Evolutionary conservation across 2,888 invertebrate species (phyloP).

Genomic region (Nipponacmea schrenckii): DNA sequence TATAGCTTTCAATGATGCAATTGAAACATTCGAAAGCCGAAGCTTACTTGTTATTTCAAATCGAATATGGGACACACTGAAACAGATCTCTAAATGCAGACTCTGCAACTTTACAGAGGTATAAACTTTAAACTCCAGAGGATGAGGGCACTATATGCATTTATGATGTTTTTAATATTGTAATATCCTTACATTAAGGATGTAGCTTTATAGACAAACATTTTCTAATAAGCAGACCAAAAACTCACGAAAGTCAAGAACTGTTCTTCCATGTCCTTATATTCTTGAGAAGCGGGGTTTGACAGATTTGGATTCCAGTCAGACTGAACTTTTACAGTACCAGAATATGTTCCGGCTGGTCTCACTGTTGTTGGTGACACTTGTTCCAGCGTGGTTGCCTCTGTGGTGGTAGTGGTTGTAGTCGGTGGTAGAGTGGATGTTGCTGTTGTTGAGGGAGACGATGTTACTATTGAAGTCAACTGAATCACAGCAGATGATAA

Average conservation of each 20-base stretch:
- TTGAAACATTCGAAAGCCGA: too few relatives aligned
- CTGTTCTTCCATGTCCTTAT: neutral
- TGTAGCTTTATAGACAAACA: too few relatives aligned
- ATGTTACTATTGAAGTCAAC: neutral
- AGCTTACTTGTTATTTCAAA: too few relatives aligned
- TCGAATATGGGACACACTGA: too few relatives aligned
- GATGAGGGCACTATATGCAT: too few relatives aligned
- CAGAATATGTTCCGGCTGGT: constrained; percentile 1
- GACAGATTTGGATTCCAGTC: constrained; percentile 10
- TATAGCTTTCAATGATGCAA: too few relatives aligned
- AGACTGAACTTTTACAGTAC: constrained; percentile 14
- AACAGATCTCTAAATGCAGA: too few relatives aligned
- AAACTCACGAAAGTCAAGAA: neutral
- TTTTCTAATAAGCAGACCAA: too few relatives aligned
- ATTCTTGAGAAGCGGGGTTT: neutral
- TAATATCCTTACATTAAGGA: too few relatives aligned
- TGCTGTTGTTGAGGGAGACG: neutral
- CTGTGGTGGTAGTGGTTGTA: constrained; percentile 5
- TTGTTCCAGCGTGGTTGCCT: neutral
- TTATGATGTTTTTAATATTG: too few relatives aligned
- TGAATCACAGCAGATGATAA: constrained; percentile 3
- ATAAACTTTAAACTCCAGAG: too few relatives aligned
- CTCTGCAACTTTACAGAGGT: too few relatives aligned
- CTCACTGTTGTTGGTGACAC: neutral
- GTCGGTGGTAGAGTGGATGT: constrained; percentile 10